A percentile compares a stretch with the other conserved stretches of the same genome.
Evolutionary conservation across 2,888 invertebrate species (phyloP).

Genomic region (Drosophila fungiperda): DNA sequence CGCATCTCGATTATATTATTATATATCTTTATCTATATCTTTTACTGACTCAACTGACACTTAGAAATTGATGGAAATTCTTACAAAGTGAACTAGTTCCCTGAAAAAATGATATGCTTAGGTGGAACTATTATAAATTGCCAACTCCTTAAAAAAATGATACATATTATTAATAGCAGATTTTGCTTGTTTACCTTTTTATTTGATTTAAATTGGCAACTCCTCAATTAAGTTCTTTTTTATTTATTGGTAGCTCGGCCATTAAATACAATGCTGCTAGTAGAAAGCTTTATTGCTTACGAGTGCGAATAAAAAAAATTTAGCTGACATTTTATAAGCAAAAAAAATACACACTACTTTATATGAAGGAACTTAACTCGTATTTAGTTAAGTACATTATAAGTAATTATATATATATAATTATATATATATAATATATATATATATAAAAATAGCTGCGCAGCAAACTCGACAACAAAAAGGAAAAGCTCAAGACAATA

Average conservation of each 20-base stretch:
- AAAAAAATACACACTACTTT: background rate
- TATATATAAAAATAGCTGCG: conserved; percentile 77
- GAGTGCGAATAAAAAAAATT: background rate
- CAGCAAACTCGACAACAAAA: conserved; percentile 82
- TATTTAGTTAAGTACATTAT: background rate
- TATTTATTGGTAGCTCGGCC: background rate
- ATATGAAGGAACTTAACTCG: background rate
- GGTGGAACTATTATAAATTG: background rate
- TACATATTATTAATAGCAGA: background rate
- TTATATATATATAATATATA: conserved; percentile 32
- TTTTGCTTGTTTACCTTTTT: background rate
- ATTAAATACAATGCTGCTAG: background rate
- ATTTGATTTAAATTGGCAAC: background rate
- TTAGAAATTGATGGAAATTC: background rate
- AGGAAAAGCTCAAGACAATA: conserved; percentile 74
- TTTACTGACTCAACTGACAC: background rate
- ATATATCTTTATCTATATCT: background rate
- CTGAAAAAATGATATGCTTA: background rate
- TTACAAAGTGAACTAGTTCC: background rate
- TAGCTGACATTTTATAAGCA: background rate
- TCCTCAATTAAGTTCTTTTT: background rate
- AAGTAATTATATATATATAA: background rate
- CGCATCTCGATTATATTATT: background rate
- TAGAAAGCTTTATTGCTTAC: background rate
- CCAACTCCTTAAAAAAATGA: background rate